These are phyloP conservation scores for Parnassius orleans DNA, from an alignment of 2,888 invertebrate species.

Conservation along the genomic window DNA sequence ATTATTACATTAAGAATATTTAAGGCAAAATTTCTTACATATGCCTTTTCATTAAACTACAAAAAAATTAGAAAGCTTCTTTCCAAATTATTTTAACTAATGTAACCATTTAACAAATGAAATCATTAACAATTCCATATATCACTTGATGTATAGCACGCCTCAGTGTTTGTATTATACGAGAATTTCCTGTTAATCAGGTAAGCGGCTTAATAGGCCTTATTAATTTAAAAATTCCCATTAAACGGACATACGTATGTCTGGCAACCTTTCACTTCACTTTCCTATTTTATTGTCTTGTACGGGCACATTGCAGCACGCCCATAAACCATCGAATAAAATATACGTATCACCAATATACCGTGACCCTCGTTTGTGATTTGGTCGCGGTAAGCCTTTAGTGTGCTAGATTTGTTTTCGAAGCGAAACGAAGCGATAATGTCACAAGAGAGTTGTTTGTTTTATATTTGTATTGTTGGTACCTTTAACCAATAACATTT, in stretches of 20 bases:
- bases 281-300: slow-evolving; percentile 61
- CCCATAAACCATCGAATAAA: slow-evolving; percentile 55
- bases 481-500: too few species aligned
- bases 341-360: slow-evolving; percentile 35
- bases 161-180: slow-evolving; percentile 8
- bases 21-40: too few species aligned
- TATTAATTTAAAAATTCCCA: slow-evolving; percentile 23
- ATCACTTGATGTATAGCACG: slow-evolving; percentile 8
- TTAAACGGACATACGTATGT: slow-evolving; percentile 21
- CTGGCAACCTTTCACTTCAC: slow-evolving; percentile 40
- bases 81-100: slow-evolving; percentile 1
- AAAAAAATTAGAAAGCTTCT: slow-evolving; percentile 15
- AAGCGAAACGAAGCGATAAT: slow-evolving; percentile 1
- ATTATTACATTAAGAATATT: too few species aligned
- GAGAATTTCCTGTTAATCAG: slow-evolving; percentile 18
- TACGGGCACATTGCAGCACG: slow-evolving; percentile 47
- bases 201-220: slow-evolving; percentile 19
- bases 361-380: slow-evolving; percentile 26
- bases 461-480: not conserved
- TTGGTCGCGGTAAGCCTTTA: slow-evolving; percentile 13
- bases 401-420: slow-evolving; percentile 8
- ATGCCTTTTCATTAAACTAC: too few species aligned
- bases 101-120: slow-evolving; percentile 12
- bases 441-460: not conserved
- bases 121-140: slow-evolving; percentile 9